Conservation (phyloP, 2,113 vertebrate species). For the Puffinus mauretanicus region DNA sequence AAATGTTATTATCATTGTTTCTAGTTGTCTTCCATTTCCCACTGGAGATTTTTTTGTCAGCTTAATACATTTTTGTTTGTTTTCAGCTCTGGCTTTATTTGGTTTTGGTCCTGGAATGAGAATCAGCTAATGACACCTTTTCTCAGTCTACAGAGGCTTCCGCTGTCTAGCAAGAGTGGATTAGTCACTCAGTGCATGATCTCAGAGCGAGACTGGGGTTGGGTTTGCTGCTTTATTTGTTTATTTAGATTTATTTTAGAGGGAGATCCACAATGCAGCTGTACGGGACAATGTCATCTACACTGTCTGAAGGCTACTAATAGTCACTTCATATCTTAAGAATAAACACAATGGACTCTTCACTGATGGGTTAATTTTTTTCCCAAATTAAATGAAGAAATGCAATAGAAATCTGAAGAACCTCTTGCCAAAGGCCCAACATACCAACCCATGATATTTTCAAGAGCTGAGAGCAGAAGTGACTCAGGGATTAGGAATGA, state of each 20-base stretch:
- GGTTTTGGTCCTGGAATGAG: slow-evolving; percentile 47
- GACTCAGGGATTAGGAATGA: not conserved
- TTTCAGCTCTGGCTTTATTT: slow-evolving; percentile 65
- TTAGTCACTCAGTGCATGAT: not conserved
- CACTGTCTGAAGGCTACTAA: not conserved
- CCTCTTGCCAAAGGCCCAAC: not conserved
- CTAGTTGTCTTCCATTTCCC: slow-evolving; percentile 60
- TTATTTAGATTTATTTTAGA: not conserved
- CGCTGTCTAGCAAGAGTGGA: not conserved
- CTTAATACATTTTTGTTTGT: slow-evolving; percentile 66
- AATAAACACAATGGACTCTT: not conserved
- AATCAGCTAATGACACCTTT: slow-evolving; percentile 54
- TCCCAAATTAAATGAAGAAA: not conserved
- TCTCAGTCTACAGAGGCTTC: slow-evolving; percentile 5
- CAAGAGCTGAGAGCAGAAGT: not conserved
- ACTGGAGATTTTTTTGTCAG: slow-evolving; percentile 63
- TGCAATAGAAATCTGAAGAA: not conserved
- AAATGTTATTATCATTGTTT: slow-evolving; percentile 66
- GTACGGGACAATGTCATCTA: not conserved
- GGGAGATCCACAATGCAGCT: not conserved
- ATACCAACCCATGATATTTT: not conserved
- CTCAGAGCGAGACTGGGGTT: not conserved
- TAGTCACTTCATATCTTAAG: not conserved
- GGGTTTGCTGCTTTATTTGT: not conserved
- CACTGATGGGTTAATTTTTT: not conserved